Evolutionary conservation across 2,113 vertebrate species (phyloP), one percentile per base, ranked within the genome.

Genomic region (Mus pahari): DNA sequence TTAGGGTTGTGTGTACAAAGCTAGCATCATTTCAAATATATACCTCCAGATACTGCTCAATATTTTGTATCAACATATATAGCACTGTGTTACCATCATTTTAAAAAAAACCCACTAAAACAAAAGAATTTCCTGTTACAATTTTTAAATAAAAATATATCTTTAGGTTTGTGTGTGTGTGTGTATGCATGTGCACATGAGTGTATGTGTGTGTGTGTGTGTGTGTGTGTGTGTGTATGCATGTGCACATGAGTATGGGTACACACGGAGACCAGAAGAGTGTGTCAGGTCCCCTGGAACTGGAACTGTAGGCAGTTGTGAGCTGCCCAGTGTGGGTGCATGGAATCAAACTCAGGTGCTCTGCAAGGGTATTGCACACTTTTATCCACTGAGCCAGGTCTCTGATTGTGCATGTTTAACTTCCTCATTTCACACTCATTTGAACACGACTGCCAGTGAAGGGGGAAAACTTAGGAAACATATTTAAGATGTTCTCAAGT

Each of bases 401-500:
- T 42, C 14, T 31, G 14, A 31, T 68, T 45, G 68, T 62, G 83
- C 11, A 78, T 92, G 64, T 58, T 96, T 42, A 74, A 94, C 84
- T 89, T 75, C 11, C 94, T 89, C 82, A n/a, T 33, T 60, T 77
- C 24, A 82, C 33, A 73, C 60, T 5, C 94, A 86, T 79, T 86
- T 82, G 53, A 94, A 94, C 58, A 48, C n/a, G 66, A 20, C 86
- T 22, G 45, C 20, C 12, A 24, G 24, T 82, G 1, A 33, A 90
- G 86, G 12, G 71, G 14, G 53, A 58, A 66, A 48, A 93, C 45
- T 42, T 66, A 58, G 12, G 62, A 48, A 92, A 68, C 12, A 75
- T 92, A 75, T 92, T 95, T n/a, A 70, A 45, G 75, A 92, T 75
- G 9, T 42, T 94, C 20, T 93, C 39, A n/a, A 87, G 81, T 91